A percentile compares a stretch with the other conserved stretches of the same genome.
These are phyloP conservation scores for Drosophila formosana DNA, from an alignment of 2,888 invertebrate genomes.

Conservation along the genomic window DNA sequence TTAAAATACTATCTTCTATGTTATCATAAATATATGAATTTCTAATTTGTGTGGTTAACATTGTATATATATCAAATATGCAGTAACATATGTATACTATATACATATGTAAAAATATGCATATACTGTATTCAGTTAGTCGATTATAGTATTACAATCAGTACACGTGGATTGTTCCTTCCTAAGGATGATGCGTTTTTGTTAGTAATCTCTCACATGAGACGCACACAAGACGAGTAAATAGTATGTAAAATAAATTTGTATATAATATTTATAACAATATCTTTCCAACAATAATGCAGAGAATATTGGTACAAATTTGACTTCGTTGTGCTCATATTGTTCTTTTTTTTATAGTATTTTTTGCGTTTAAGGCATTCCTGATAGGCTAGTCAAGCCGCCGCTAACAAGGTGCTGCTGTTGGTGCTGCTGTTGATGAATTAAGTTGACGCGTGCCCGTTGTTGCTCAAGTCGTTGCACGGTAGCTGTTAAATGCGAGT, in stretches of 20 bases:
- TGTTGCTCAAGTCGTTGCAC: conserved; percentile 85
- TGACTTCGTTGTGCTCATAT: conserved; percentile 61
- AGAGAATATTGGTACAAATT: conserved; percentile 47
- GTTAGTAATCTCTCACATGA: conserved; percentile 11
- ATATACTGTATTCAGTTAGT: conserved; percentile 46
- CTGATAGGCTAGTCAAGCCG: conserved; percentile 52
- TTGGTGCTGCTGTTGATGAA: conserved; percentile 83
- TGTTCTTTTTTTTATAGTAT: conserved; percentile 7
- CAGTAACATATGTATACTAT: conserved; percentile 8
- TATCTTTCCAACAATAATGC: conserved; percentile 34
- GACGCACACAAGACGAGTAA: conserved; percentile 48
- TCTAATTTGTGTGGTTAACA: conserved; percentile 70
- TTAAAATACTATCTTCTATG: conserved; percentile 63
- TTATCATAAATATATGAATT: conserved; percentile 52
- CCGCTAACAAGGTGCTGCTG: conserved; percentile 60
- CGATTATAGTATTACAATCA: conserved; percentile 59
- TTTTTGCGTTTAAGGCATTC: conserved; percentile 62
- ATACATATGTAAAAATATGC: conserved; percentile 13
- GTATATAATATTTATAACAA: conserved; percentile 56
- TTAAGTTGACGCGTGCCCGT: conserved; percentile 82
- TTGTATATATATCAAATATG: conserved; percentile 60
- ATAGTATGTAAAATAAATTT: conserved; percentile 55
- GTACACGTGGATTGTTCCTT: conserved; percentile 65
- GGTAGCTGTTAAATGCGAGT: conserved; percentile 90
- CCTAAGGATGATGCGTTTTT: conserved; percentile 43